Percentiles rank a stretch among this genome's conserved stretches.
phyloP scores from a whole-genome alignment of 1,140 invertebrate species.

The Limonius californicus region DNA sequence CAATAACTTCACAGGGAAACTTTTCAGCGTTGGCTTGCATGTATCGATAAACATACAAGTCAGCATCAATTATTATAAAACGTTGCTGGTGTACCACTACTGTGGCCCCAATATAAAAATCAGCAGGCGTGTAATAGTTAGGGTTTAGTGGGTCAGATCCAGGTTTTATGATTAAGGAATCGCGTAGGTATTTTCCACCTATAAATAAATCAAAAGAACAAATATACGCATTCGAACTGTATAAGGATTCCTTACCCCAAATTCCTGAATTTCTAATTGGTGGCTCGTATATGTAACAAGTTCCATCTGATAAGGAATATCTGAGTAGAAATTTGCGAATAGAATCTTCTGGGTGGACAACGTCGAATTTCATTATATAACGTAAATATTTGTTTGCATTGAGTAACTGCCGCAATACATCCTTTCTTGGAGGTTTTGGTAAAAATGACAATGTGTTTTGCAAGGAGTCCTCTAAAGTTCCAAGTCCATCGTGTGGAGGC shows the following conservation, averaged over 20 bases:
- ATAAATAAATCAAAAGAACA: constrained; percentile 20
- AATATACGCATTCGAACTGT: too few relatives aligned
- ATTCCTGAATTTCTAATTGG: constrained; percentile 64
- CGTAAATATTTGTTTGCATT: constrained; percentile 57
- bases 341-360: constrained; percentile 63
- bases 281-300: constrained; percentile 59
- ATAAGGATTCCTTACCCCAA: constrained; percentile 23
- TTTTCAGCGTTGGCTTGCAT: constrained; percentile 66
- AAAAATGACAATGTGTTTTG: constrained; percentile 64
- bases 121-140: constrained; percentile 61
- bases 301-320: constrained; percentile 62
- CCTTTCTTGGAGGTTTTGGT: constrained; percentile 65
- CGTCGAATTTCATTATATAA: constrained; percentile 62
- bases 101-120: constrained; percentile 63
- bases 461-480: constrained; percentile 70
- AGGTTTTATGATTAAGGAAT: constrained; percentile 65
- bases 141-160: constrained; percentile 57
- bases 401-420: constrained; percentile 59
- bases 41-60: constrained; percentile 66
- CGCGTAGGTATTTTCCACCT: constrained; percentile 67
- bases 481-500: constrained; percentile 67
- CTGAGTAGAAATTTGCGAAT: constrained; percentile 61
- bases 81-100: constrained; percentile 62
- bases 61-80: constrained; percentile 64
- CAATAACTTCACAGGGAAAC: constrained; percentile 58